A percentile compares a stretch with the other conserved stretches of the same genome.
phyloP scores from a whole-genome alignment of 1,140 invertebrate genomes.

The Coelopa frigida region DNA sequence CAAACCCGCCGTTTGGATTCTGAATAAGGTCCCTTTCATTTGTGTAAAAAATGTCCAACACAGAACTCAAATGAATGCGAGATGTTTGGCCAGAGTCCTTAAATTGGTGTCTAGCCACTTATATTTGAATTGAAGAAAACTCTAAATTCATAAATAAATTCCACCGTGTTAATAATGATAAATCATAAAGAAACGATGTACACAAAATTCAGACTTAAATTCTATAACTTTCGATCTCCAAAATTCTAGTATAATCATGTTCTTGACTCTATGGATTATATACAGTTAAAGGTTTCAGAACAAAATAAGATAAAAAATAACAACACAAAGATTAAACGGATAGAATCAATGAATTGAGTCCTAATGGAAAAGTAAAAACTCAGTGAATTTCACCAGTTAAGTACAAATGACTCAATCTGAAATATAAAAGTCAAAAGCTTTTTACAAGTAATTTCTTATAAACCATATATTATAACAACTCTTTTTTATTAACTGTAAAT shows the following conservation, averaged over 20 bases:
- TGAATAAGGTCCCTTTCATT: too few relatives aligned
- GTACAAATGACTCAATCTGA: conserved; percentile 18
- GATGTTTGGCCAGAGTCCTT: too few relatives aligned
- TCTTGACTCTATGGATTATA: too few relatives aligned
- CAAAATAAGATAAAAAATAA: conserved; percentile 6
- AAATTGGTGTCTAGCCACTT: conserved; percentile 14
- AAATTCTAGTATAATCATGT: too few relatives aligned
- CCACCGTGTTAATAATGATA: conserved; percentile 17
- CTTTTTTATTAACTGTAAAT: too few relatives aligned
- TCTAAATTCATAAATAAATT: conserved; percentile 26
- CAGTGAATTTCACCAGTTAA: conserved; percentile 24
- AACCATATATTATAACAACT: too few relatives aligned
- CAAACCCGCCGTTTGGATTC: too few relatives aligned
- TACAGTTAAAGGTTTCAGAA: conserved; percentile 9
- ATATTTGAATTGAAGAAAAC: conserved; percentile 1
- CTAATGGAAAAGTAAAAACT: conserved; percentile 12
- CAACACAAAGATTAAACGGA: conserved; percentile 1
- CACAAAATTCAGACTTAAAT: background rate
- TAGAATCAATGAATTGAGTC: conserved; percentile 1
- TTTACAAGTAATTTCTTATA: background rate
- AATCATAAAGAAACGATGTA: background rate
- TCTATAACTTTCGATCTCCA: conserved; percentile 1
- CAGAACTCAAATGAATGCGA: too few relatives aligned
- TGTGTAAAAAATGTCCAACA: too few relatives aligned
- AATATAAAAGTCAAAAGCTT: conserved; percentile 7